Evolutionary conservation across 2,888 invertebrate genomes (phyloP).

Genomic region (Allygus modestus): DNA sequence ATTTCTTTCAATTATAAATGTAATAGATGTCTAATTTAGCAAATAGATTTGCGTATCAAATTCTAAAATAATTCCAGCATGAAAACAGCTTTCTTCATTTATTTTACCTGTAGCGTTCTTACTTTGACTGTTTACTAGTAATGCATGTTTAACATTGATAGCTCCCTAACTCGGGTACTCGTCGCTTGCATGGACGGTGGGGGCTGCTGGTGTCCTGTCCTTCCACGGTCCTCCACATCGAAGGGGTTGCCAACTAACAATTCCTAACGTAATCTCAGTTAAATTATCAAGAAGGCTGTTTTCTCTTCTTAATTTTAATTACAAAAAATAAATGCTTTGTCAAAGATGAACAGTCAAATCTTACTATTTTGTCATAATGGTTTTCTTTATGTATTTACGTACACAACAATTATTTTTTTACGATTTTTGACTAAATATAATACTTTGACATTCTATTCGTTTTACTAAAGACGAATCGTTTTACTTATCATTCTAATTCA

Average conservation of each 20-base stretch:
- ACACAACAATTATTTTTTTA: too few species aligned
- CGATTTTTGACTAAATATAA: too few species aligned
- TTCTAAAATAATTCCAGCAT: conserved; percentile 23
- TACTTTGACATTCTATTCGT: too few species aligned
- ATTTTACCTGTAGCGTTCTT: neutral
- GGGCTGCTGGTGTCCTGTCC: neutral
- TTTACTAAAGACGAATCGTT: too few species aligned
- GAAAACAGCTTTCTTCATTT: conserved; percentile 62
- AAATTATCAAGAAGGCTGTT: conserved; percentile 44
- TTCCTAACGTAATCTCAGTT: neutral
- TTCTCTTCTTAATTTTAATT: neutral
- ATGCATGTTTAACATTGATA: conserved; percentile 41
- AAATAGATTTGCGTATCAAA: neutral
- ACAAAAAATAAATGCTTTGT: neutral
- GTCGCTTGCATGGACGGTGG: too few species aligned
- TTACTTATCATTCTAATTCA: too few species aligned
- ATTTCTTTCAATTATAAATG: too few species aligned
- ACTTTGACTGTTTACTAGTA: neutral
- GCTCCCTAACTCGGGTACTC: too few species aligned
- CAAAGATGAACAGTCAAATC: neutral
- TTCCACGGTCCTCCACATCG: neutral
- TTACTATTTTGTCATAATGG: too few species aligned
- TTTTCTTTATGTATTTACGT: too few species aligned
- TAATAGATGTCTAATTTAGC: neutral
- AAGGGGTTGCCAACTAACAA: neutral